Conservation (phyloP, 2,888 invertebrate species). For the Lordiphosa andalusiaca region DNA sequence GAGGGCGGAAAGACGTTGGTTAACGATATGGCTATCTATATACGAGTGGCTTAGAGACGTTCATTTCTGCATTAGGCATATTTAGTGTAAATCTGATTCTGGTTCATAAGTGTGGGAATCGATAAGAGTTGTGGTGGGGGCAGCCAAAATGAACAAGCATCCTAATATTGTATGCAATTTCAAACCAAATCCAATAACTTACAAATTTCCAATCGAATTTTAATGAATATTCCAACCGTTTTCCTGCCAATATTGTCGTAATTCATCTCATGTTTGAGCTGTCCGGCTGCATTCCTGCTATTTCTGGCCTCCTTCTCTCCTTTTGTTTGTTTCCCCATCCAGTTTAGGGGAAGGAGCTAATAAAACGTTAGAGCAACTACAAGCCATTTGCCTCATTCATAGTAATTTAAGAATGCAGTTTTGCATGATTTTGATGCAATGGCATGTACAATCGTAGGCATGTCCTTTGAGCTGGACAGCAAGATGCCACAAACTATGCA, state of each 20-base stretch:
- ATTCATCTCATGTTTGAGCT: conserved; percentile 2
- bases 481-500: neutral
- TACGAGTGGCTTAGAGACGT: conserved; percentile 39
- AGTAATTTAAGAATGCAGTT: conserved; percentile 53
- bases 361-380: conserved; percentile 1
- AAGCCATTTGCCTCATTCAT: conserved; percentile 30
- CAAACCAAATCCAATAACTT: no score
- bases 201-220: neutral
- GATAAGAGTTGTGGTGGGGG: no score
- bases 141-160: no score
- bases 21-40: conserved; percentile 26
- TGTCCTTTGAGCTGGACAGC: no score
- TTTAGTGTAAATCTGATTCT: conserved; percentile 52
- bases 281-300: neutral
- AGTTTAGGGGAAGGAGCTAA: neutral
- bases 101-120: conserved; percentile 13
- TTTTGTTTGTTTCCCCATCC: neutral
- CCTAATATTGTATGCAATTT: no score
- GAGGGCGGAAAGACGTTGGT: conserved; percentile 22
- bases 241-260: neutral
- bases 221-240: neutral
- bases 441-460: conserved; percentile 1
- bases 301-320: neutral
- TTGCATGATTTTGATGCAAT: conserved; percentile 33
- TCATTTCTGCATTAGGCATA: conserved; percentile 60